Conservation (phyloP, 2,888 invertebrate genomes). For the Scaptomyza cyrtandrae region DNA sequence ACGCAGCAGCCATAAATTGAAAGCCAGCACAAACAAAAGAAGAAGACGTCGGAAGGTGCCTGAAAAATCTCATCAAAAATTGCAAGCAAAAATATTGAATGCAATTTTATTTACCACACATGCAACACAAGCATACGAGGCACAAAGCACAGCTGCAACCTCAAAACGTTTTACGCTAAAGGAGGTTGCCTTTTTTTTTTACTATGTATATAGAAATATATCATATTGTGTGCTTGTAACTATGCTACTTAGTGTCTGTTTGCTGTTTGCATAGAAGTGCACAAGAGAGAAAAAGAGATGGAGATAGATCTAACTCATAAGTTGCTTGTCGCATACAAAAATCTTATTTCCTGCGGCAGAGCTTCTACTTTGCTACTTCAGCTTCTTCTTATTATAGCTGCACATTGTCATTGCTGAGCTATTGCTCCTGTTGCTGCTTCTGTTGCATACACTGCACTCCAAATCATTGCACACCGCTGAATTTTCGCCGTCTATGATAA, state of each 20-base stretch:
- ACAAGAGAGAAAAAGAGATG: not conserved
- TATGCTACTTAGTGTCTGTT: slow-evolving; percentile 73
- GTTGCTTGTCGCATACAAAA: slow-evolving; percentile 36
- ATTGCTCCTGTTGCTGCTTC: slow-evolving; percentile 25
- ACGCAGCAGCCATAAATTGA: slow-evolving; percentile 67
- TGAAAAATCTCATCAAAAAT: slow-evolving; percentile 68
- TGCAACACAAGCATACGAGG: slow-evolving; percentile 1
- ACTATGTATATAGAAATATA: slow-evolving; percentile 58
- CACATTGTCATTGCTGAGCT: slow-evolving; percentile 28
- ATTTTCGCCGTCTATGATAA: slow-evolving; percentile 40
- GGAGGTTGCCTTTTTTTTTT: slow-evolving; percentile 21
- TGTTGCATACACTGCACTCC: slow-evolving; percentile 20
- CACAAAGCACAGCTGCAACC: slow-evolving; percentile 34
- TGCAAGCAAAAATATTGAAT: slow-evolving; percentile 69
- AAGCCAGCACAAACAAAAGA: slow-evolving; percentile 60
- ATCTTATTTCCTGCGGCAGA: slow-evolving; percentile 51
- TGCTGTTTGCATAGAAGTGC: slow-evolving; percentile 55
- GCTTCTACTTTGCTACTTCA: slow-evolving; percentile 16
- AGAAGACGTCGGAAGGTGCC: slow-evolving; percentile 5
- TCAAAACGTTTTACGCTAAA: slow-evolving; percentile 46
- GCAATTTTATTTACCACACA: slow-evolving; percentile 70
- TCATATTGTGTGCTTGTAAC: slow-evolving; percentile 63
- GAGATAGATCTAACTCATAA: slow-evolving; percentile 37
- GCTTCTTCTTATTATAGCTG: slow-evolving; percentile 14
- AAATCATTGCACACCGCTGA: slow-evolving; percentile 50